These are phyloP conservation scores for Terebella lapidaria DNA, from an alignment of 2,888 invertebrate species.

Conservation along the genomic window DNA sequence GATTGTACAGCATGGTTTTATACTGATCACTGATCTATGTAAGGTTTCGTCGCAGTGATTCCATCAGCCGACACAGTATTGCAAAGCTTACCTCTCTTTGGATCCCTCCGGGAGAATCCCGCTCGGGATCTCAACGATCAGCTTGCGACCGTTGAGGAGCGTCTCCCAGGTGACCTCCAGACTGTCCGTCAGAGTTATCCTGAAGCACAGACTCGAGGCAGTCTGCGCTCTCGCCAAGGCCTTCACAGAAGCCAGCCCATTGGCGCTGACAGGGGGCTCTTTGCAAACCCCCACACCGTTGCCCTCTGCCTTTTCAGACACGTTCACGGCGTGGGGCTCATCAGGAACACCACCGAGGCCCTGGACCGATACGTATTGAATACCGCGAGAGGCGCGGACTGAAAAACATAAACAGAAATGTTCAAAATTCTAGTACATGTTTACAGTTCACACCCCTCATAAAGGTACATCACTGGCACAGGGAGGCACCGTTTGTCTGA, in stretches of 20 bases:
- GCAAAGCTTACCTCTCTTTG: conserved; percentile 83
- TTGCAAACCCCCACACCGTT: conserved; percentile 68
- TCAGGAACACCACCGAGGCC: conserved; percentile 99
- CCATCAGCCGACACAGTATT: too few relatives aligned
- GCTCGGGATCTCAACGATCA: conserved; percentile 85
- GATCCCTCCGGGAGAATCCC: conserved; percentile 84
- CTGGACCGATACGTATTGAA: conserved; percentile 85
- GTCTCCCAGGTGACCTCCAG: conserved; percentile 81
- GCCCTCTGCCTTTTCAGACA: conserved; percentile 62
- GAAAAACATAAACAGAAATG: neutral
- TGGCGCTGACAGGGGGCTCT: conserved; percentile 62
- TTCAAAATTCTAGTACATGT: too few relatives aligned
- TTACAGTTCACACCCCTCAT: too few relatives aligned
- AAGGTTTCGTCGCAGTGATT: too few relatives aligned
- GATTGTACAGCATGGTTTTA: too few relatives aligned
- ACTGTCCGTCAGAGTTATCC: conserved; percentile 72
- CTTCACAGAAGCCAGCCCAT: neutral
- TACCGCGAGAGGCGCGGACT: neutral
- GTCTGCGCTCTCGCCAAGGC: conserved; percentile 29
- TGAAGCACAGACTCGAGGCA: conserved; percentile 57
- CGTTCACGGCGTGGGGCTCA: conserved; percentile 82
- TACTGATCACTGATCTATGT: too few relatives aligned
- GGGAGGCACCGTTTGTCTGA: too few relatives aligned
- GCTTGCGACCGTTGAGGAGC: conserved; percentile 67
- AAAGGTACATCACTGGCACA: too few relatives aligned